These are phyloP conservation scores for Pseudocheirus occidentalis DNA, from an alignment of 2,797 vertebrate species.

Conservation along the genomic window DNA sequence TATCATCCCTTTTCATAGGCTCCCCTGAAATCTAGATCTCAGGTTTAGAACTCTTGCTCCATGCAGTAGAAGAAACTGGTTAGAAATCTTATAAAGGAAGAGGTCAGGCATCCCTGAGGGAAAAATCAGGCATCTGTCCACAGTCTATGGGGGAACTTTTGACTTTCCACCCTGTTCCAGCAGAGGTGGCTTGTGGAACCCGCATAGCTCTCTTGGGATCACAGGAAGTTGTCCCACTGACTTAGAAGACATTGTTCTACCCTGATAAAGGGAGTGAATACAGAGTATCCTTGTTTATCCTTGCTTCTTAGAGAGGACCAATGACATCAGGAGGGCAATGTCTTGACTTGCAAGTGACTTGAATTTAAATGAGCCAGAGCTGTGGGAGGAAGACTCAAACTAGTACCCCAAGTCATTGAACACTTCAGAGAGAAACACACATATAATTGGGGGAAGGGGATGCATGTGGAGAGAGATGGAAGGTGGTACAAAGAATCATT, in stretches of 20 bases:
- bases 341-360: neutral
- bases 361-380: neutral
- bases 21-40: neutral
- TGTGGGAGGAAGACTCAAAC: neutral
- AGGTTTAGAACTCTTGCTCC: neutral
- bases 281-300: neutral
- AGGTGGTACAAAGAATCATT: neutral
- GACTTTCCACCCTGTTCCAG: neutral
- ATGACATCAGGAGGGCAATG: neutral
- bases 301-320: neutral
- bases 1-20: neutral
- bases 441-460: neutral
- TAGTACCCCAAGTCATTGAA: neutral
- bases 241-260: neutral
- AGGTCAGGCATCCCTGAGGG: neutral
- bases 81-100: neutral
- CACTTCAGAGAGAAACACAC: neutral
- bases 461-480: neutral
- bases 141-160: neutral
- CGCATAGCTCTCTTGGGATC: neutral
- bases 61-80: neutral
- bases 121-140: neutral
- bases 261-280: neutral
- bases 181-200: neutral
- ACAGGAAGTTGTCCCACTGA: neutral